Evolutionary conservation across 1,140 invertebrate species (phyloP).

Genomic region (Papilio polytes): DNA sequence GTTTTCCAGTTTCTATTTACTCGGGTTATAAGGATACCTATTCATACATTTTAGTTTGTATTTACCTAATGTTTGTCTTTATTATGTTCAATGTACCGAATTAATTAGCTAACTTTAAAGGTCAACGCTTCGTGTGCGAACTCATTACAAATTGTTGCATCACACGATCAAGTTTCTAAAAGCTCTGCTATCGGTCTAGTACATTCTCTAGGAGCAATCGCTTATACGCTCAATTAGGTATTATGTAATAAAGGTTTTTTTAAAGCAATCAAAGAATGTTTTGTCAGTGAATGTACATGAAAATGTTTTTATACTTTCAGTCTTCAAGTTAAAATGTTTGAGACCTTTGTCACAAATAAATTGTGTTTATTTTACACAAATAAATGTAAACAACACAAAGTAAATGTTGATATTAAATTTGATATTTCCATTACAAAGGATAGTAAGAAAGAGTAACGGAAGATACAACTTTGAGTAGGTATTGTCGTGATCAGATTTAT

Average conservation of each 20-base stretch:
- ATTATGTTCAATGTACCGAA: not conserved
- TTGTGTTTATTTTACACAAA: not conserved
- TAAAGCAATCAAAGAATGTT: not conserved
- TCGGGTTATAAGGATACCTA: too few species aligned
- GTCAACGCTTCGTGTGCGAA: not conserved
- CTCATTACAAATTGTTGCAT: slow-evolving; percentile 10
- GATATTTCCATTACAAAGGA: slow-evolving; percentile 43
- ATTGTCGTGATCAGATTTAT: slow-evolving; percentile 33
- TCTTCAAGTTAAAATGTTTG: not conserved
- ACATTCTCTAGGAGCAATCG: not conserved
- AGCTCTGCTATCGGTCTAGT: slow-evolving; percentile 5
- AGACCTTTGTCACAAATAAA: not conserved
- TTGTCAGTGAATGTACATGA: not conserved
- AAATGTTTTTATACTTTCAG: not conserved
- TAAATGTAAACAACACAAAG: not conserved
- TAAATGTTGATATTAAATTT: slow-evolving; percentile 41
- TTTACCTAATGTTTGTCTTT: not conserved
- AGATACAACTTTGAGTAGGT: slow-evolving; percentile 1
- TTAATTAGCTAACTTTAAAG: not conserved
- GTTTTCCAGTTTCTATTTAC: not conserved
- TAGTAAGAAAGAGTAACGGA: not conserved
- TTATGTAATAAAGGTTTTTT: not conserved
- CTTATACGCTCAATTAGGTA: not conserved
- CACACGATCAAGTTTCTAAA: not conserved
- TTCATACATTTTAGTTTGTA: not conserved